These are phyloP conservation scores for Bombus balteatus DNA, from an alignment of 1,140 invertebrate genomes.

Conservation along the genomic window DNA sequence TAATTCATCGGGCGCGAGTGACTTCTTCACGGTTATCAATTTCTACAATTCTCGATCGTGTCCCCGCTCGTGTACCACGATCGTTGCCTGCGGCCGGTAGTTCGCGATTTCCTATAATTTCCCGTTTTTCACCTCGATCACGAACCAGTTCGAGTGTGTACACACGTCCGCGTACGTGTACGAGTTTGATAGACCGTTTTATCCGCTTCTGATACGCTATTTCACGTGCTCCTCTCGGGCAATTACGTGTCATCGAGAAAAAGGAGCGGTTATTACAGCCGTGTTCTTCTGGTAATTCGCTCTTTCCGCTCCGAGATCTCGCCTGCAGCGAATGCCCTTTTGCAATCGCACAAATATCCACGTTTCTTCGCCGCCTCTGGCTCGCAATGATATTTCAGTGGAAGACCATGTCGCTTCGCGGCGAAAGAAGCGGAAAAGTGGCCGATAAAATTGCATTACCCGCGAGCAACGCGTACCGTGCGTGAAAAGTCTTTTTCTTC, in stretches of 20 bases:
- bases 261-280: conserved; percentile 45
- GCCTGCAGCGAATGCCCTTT: conserved; percentile 47
- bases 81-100: not conserved
- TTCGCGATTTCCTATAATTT: conserved; percentile 39
- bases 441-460: not conserved
- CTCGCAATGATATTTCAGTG: conserved; percentile 64
- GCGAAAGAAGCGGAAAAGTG: not conserved
- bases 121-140: conserved; percentile 23
- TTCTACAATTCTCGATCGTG: not conserved
- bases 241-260: conserved; percentile 47
- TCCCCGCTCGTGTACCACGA: not conserved
- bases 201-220: conserved; percentile 22
- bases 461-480: no score
- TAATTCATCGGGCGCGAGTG: conserved; percentile 25
- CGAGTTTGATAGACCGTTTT: conserved; percentile 45
- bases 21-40: conserved; percentile 22
- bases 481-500: no score
- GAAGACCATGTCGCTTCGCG: not conserved
- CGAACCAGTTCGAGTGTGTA: no score
- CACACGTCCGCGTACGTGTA: not conserved
- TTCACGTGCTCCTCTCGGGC: conserved; percentile 26
- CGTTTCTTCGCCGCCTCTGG: conserved; percentile 24
- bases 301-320: conserved; percentile 45
- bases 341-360: conserved; percentile 36
- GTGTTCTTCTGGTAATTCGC: conserved; percentile 58